Evolutionary conservation across 2,888 invertebrate genomes (phyloP).

Genomic region (Melitaea athalia): DNA sequence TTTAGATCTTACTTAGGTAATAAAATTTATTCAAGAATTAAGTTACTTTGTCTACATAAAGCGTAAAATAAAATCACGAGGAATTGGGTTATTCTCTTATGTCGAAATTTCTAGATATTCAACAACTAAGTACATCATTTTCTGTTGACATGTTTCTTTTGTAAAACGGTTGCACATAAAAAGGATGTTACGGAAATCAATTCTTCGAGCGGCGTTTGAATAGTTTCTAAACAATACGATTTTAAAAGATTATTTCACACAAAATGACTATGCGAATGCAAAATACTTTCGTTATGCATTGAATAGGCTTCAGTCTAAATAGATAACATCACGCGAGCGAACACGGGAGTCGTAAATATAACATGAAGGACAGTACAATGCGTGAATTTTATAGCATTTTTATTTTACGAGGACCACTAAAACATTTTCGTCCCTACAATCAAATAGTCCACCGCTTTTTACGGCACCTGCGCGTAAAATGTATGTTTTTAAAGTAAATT

Average conservation of each 20-base stretch:
- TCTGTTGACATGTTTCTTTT: no score
- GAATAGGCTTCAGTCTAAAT: constrained; percentile 32
- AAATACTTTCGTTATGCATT: constrained; percentile 20
- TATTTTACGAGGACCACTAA: constrained; percentile 74
- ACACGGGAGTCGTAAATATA: constrained; percentile 57
- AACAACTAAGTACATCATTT: no score
- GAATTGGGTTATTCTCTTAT: no score
- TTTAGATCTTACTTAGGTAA: no score
- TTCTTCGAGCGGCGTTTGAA: background rate
- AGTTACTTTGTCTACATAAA: no score
- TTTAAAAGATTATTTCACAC: constrained; percentile 2
- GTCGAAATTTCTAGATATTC: no score
- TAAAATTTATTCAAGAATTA: no score
- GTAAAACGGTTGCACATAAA: no score
- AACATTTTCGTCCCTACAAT: constrained; percentile 70
- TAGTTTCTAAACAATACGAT: background rate
- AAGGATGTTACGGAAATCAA: no score
- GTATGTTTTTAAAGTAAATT: constrained; percentile 67
- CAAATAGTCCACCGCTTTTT: constrained; percentile 72
- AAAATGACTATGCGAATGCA: constrained; percentile 8
- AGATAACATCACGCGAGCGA: constrained; percentile 45
- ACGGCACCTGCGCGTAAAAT: constrained; percentile 65
- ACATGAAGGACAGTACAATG: constrained; percentile 63
- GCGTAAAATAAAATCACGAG: no score
- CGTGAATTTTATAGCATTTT: constrained; percentile 74